Conservation (phyloP, 1,140 invertebrate species). For the Diorhabda carinulata region DNA sequence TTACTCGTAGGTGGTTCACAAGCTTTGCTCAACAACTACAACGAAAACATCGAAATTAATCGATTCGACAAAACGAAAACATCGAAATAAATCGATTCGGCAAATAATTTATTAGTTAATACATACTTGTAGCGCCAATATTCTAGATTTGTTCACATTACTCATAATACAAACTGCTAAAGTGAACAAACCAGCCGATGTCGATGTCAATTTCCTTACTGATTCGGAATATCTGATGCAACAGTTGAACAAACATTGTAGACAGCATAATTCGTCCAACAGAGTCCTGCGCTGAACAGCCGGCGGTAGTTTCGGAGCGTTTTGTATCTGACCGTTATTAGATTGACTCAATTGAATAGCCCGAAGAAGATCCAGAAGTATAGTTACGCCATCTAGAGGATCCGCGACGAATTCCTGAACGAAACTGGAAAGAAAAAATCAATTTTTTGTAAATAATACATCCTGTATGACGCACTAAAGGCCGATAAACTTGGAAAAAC, state of each 20-base stretch:
- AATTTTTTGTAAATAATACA: not conserved
- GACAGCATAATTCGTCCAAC: conserved; percentile 82
- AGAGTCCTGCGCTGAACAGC: conserved; percentile 65
- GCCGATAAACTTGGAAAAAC: no score
- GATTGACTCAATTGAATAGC: conserved; percentile 74
- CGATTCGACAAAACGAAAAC: conserved; percentile 30
- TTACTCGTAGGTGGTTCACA: conserved; percentile 68
- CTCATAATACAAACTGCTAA: conserved; percentile 84
- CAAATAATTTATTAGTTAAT: not conserved
- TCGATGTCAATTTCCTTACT: conserved; percentile 66
- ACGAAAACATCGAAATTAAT: conserved; percentile 32
- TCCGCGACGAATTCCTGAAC: conserved; percentile 84
- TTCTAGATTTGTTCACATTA: conserved; percentile 75
- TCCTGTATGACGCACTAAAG: no score
- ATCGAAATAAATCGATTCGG: not conserved
- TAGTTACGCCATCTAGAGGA: conserved; percentile 75
- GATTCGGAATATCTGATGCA: conserved; percentile 72
- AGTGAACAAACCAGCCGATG: conserved; percentile 79
- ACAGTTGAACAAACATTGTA: conserved; percentile 80
- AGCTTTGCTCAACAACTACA: conserved; percentile 68
- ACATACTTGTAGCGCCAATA: conserved; percentile 77
- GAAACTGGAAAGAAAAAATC: conserved; percentile 60
- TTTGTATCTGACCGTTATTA: conserved; percentile 34
- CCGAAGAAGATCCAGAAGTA: conserved; percentile 78
- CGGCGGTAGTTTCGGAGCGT: conserved; percentile 53